phyloP scores from a whole-genome alignment of 2,888 invertebrate genomes.

The Andrena bucephala region DNA sequence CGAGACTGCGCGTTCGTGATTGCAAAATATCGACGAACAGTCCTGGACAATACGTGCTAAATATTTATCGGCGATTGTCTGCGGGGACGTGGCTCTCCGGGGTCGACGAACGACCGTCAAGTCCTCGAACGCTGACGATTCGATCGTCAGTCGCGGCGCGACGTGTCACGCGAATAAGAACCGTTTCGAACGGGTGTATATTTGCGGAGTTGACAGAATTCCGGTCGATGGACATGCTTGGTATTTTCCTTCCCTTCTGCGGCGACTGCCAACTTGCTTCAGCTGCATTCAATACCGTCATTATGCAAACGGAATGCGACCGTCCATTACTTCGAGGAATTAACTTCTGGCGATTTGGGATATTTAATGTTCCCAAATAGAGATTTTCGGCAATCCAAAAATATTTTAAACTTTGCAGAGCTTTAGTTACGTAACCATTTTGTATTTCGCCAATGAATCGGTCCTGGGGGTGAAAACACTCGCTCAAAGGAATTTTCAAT shows the following conservation, averaged over 20 bases:
- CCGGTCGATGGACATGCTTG: neutral
- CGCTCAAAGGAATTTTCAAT: too few species aligned
- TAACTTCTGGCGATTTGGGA: neutral
- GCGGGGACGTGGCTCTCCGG: conserved; percentile 18
- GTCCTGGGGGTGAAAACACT: too few species aligned
- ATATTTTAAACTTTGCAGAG: too few species aligned
- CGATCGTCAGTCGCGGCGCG: conserved; percentile 26
- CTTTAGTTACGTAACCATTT: too few species aligned
- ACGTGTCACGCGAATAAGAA: conserved; percentile 20
- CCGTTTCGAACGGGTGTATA: conserved; percentile 15
- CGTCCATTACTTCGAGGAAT: neutral
- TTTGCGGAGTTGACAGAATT: conserved; percentile 20
- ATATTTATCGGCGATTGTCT: conserved; percentile 46
- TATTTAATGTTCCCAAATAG: too few species aligned
- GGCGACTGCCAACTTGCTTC: neutral
- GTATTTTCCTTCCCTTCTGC: too few species aligned
- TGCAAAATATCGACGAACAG: conserved; percentile 33
- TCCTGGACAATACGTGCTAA: conserved; percentile 39
- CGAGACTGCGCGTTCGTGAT: neutral
- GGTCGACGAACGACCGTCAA: conserved; percentile 49
- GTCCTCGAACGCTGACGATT: conserved; percentile 24
- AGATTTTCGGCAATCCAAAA: too few species aligned
- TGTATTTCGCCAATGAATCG: too few species aligned
- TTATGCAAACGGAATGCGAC: neutral
- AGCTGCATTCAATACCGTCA: neutral